These are phyloP conservation scores for Pedetes capensis DNA, from an alignment of 2,113 vertebrate species.

Conservation along the genomic window DNA sequence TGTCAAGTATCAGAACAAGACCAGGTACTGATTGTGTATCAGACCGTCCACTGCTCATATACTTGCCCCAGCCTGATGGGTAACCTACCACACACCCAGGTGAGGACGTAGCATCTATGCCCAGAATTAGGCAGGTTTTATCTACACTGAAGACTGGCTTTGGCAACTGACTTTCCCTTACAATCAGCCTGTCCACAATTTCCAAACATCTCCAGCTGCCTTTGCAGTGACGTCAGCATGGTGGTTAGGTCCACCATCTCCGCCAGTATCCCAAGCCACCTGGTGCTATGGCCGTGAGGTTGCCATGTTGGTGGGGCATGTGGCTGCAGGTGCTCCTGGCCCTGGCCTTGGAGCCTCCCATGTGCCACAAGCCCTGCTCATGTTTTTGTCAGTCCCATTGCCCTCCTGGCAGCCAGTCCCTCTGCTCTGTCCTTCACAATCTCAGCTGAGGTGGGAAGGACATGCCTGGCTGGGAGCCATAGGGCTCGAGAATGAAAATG, in stretches of 20 bases:
- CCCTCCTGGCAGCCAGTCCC: no score
- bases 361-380: no score
- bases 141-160: background rate
- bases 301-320: accelerated
- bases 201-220: background rate
- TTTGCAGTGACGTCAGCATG: no score
- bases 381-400: no score
- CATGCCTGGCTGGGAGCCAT: background rate
- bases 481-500: background rate
- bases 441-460: background rate
- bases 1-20: no score
- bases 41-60: no score
- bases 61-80: no score
- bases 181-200: background rate
- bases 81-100: background rate
- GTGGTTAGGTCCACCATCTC: background rate
- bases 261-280: background rate
- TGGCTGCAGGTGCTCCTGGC: no score
- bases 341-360: background rate
- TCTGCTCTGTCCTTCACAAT: background rate
- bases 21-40: no score
- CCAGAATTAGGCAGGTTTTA: background rate
- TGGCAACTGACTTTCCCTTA: background rate
- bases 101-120: background rate
- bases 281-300: no score